Conservation (phyloP, 2,888 invertebrate genomes). For the Isoperla grammatica region DNA sequence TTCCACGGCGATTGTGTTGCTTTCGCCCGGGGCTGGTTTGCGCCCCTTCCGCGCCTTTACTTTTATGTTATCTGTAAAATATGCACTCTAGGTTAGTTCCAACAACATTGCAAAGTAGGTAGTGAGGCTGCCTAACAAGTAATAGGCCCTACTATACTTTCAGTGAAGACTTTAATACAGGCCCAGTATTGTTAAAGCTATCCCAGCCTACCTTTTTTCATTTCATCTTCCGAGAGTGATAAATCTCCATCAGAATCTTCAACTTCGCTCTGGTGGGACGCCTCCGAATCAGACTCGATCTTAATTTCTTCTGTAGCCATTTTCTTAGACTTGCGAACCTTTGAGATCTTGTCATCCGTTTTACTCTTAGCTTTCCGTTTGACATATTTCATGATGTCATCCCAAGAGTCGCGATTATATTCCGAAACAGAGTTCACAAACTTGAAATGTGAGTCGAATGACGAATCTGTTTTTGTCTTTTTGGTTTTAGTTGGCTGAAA, state of each 20-base stretch:
- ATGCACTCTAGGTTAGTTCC: neutral
- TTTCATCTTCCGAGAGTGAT: conserved; percentile 70
- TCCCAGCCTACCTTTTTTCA: conserved; percentile 48
- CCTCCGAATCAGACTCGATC: conserved; percentile 39
- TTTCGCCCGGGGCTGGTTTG: conserved; percentile 28
- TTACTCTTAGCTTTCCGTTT: conserved; percentile 73
- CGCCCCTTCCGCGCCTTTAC: conserved; percentile 46
- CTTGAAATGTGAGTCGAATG: conserved; percentile 75
- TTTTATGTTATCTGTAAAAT: conserved; percentile 54
- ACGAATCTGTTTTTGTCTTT: conserved; percentile 60
- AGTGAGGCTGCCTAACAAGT: neutral
- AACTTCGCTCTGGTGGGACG: conserved; percentile 28
- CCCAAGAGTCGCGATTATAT: conserved; percentile 77
- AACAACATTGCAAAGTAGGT: neutral
- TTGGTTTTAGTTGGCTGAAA: conserved; percentile 79
- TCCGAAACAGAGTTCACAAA: conserved; percentile 73
- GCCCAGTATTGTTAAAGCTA: neutral
- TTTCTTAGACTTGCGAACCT: conserved; percentile 48
- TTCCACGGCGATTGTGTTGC: conserved; percentile 20
- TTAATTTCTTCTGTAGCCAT: neutral
- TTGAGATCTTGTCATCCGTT: conserved; percentile 78
- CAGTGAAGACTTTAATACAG: too few relatives aligned
- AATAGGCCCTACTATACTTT: too few relatives aligned
- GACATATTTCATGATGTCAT: conserved; percentile 71
- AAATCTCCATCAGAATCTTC: conserved; percentile 53